A percentile compares a stretch with the other conserved stretches of the same genome.
phyloP scores from a whole-genome alignment of 2,797 vertebrate species.

The Leuciscus waleckii region DNA sequence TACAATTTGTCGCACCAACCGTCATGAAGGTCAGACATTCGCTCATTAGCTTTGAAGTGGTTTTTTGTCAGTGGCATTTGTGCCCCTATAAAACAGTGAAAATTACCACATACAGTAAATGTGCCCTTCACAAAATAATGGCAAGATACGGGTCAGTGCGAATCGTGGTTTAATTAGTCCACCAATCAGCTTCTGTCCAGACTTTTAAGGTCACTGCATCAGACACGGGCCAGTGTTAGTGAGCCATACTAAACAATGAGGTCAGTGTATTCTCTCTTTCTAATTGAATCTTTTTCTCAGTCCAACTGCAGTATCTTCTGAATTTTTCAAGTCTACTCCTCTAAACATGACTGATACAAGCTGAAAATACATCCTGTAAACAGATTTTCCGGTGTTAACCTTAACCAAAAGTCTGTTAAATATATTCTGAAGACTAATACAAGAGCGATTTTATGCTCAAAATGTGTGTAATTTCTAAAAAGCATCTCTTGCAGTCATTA shows the following conservation, averaged over 20 bases:
- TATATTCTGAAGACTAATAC: not conserved
- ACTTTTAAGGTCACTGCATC: conserved; percentile 9
- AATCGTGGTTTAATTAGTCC: conserved; percentile 19
- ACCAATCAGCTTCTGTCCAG: conserved; percentile 10
- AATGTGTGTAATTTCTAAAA: not conserved
- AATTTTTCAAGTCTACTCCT: conserved; percentile 12
- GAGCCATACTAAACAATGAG: not conserved
- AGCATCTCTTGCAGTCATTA: not conserved
- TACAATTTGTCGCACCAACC: not conserved
- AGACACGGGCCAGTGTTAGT: not conserved
- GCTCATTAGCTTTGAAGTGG: conserved; percentile 8
- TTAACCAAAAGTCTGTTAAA: not conserved
- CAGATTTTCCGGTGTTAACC: not conserved
- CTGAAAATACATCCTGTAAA: conserved; percentile 23
- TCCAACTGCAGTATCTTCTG: not conserved
- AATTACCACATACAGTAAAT: not conserved
- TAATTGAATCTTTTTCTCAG: not conserved
- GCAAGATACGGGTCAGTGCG: not conserved
- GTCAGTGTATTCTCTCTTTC: not conserved
- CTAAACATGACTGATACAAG: conserved; percentile 61
- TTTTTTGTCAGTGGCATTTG: conserved; percentile 22
- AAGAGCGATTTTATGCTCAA: not conserved
- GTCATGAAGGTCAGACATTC: not conserved
- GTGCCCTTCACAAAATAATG: conserved; percentile 8
- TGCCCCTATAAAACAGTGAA: conserved; percentile 16